Evolutionary conservation across 1,140 invertebrate genomes (phyloP), one percentile per base, ranked within the genome.

Genomic region (Platorchestia sp.): DNA sequence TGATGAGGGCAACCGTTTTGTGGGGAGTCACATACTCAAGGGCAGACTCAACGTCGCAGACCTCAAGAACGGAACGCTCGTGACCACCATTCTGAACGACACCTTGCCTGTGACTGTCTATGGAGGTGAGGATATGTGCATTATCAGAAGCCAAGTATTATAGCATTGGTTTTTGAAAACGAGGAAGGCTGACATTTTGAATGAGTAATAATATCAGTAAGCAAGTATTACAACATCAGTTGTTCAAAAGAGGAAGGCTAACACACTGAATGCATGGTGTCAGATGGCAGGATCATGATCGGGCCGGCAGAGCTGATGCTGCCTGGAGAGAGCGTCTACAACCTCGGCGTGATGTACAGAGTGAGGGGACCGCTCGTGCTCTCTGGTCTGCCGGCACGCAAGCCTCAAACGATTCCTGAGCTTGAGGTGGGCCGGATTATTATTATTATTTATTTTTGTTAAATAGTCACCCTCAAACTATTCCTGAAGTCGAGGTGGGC

Each of bases 11-110:
- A 87, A 95, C 95, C 53, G 51, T 51, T 47, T 95, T 0, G 86
- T 95, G 41, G 59, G 53, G 43, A 95, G 86, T n/a, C 95, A 95
- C 95, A 95, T 95, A 6, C 42, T 95, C 6, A 95, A 95, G 40
- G 95, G 51, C 47, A 45, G 95, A 40, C 95, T 75, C 3, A 44
- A 95, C n/a, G n/a, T 86, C 42, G 51, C 40, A 27, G 95, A 95
- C 51, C 95, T 95, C 51, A 75, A 22, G 51, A 87, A 95, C 51
- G 51, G 45, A 40, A 75, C 95, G 6, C 51, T 43, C n/a, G 59
- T 95, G 51, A 87, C 86, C 14, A 95, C 95, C 27, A 45, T 95
- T 10, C 42, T 87, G 10, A 95, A 95, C 51, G 86, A 95, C 51
- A 86, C 95, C 40, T 45, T 95, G 59, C 42, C 10, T 87, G 95